Evolutionary conservation across 92 coral and sea anemone species (phyloP), one percentile per base, ranked within the genome.

Genomic region (Galaxea fascicularis): DNA sequence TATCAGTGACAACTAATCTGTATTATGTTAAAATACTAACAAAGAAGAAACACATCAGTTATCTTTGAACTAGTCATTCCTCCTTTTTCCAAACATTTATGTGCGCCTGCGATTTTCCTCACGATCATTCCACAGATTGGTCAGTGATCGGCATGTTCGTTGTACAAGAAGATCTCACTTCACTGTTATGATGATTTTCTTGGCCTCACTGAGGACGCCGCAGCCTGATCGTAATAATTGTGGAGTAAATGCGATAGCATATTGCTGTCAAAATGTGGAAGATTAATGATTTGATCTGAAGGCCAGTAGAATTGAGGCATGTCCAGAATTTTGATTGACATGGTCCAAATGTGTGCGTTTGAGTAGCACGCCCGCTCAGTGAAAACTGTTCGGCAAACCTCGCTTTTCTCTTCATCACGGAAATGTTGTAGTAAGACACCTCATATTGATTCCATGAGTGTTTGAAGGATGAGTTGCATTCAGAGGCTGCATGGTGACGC

Each of bases 171-270:
- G 21, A 41, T 70, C 86, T 82, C 86, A 25, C 41, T 46, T 70
- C 71, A 82, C 78, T 58, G n/a, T n/a, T n/a, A n/a, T 41, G 78
- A 70, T 58, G 26, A 78, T 71, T 57, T 82, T 41, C 71, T 78
- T 71, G 86, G 78, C 41, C 60, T 57, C 78, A 39, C 73, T 79
- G 71, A 78, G 74, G 74, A 22, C 83, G 72, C 79, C 77, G 90
- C 90, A 65, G 66, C 56, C 73, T 91, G 79, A 91, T 91, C 94
- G 85, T 76, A 81, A 65, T 92, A 92, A 91, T 89, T 92, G 93
- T 87, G 98, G 73, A 80, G 95, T 90, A 94, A 92, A 94, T 89
- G 92, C 72, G 95, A 92, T 87, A 89, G 92, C 91, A 65, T 88
- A 79, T 77, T 71, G 74, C 94, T 94, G 95, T 94, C 98, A 92